phyloP scores from a whole-genome alignment of 2,888 invertebrate genomes.

The Mechanitis messenoides region DNA sequence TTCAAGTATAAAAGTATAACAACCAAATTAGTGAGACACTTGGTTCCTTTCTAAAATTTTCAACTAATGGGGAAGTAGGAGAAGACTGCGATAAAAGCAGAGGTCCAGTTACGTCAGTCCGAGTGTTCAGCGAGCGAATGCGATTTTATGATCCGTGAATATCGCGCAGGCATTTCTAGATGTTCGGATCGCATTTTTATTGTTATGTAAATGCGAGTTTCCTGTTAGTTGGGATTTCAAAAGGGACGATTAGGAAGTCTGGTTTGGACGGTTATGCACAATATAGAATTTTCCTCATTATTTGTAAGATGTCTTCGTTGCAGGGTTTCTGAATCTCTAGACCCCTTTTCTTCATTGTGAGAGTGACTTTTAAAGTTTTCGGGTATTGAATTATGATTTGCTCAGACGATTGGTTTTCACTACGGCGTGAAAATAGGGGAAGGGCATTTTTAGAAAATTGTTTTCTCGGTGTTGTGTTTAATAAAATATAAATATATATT shows the following conservation, averaged over 20 bases:
- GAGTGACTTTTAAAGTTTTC: conserved; percentile 57
- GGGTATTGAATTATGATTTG: conserved; percentile 58
- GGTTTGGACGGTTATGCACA: conserved; percentile 73
- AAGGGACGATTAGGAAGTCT: conserved; percentile 76
- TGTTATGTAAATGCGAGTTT: conserved; percentile 76
- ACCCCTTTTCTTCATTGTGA: conserved; percentile 48
- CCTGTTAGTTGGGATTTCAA: conserved; percentile 75
- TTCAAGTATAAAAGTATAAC: conserved; percentile 41
- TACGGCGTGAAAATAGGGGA: conserved; percentile 25
- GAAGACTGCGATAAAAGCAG: conserved; percentile 39
- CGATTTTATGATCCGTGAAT: conserved; percentile 77
- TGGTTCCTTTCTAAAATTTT: conserved; percentile 36
- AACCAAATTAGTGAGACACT: conserved; percentile 58
- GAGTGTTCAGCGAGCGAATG: conserved; percentile 59
- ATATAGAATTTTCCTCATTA: conserved; percentile 60
- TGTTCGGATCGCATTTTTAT: conserved; percentile 76
- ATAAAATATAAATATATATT: neutral
- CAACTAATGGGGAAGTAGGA: conserved; percentile 42
- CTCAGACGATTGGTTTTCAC: conserved; percentile 55
- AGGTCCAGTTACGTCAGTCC: conserved; percentile 63
- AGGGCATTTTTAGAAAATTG: conserved; percentile 3
- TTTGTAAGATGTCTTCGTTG: conserved; percentile 61
- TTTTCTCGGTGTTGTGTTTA: neutral
- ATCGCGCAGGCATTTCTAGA: conserved; percentile 74
- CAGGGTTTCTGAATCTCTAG: conserved; percentile 53